Conservation (phyloP, 2,888 invertebrate genomes). For the Diarsia mendica region DNA sequence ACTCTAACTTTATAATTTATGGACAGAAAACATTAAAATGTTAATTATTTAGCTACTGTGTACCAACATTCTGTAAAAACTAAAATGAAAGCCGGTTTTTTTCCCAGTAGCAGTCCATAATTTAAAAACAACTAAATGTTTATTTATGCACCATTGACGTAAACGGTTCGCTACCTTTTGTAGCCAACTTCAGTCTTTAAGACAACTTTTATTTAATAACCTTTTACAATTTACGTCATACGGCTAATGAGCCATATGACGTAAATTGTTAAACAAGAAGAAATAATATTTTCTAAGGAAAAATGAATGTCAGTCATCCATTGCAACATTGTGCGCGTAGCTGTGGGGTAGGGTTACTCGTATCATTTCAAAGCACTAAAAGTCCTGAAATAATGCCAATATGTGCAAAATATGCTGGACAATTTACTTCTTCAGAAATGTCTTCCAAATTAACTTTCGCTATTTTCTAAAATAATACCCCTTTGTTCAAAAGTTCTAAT, state of each 20-base stretch:
- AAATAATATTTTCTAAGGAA: neutral
- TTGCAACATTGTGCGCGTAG: constrained; percentile 1
- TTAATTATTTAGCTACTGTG: neutral
- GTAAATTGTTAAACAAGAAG: neutral
- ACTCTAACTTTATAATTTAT: neutral
- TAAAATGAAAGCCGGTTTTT: neutral
- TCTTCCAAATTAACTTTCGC: neutral
- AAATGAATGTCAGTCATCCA: constrained; percentile 22
- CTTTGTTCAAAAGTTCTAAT: neutral
- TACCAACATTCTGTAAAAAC: neutral
- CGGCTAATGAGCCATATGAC: neutral
- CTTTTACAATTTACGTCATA: neutral
- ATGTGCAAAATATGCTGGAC: too few relatives aligned
- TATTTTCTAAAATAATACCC: neutral
- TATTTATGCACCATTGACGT: neutral
- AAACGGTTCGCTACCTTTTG: neutral
- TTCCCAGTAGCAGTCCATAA: neutral
- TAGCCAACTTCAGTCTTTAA: neutral
- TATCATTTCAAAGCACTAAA: neutral
- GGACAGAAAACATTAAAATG: too few relatives aligned
- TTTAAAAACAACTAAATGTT: neutral
- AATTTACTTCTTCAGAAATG: neutral
- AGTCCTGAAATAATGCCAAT: neutral
- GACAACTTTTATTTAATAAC: neutral
- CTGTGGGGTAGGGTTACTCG: neutral